Conservation (phyloP, 2,113 vertebrate species). For the mouse (Mus musculus) region DNA sequence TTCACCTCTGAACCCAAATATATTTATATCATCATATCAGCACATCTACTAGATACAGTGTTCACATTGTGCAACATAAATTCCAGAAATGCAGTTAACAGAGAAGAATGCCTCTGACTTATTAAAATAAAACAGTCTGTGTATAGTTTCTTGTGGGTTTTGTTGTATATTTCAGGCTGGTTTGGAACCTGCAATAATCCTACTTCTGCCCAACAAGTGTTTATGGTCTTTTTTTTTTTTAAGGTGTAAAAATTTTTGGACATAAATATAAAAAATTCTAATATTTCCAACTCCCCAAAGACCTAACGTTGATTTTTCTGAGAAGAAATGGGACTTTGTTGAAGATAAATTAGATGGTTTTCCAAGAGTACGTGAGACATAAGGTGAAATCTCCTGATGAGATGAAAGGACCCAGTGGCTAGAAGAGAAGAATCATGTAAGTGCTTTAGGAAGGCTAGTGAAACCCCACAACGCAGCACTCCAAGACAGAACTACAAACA, state of each 20-base stretch:
- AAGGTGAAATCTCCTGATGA: background rate
- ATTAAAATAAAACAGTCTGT: slow-evolving; percentile 8
- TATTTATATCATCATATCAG: slow-evolving; percentile 19
- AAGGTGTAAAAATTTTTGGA: slow-evolving; percentile 16
- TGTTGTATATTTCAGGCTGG: background rate
- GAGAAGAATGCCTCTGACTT: slow-evolving; percentile 19
- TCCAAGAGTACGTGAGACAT: background rate
- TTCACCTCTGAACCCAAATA: slow-evolving; percentile 24
- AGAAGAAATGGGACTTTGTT: slow-evolving; percentile 65
- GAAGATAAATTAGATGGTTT: slow-evolving; percentile 26
- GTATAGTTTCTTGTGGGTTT: background rate
- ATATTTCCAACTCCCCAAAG: background rate
- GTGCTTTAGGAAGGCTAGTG: slow-evolving; percentile 2
- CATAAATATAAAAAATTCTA: slow-evolving; percentile 34
- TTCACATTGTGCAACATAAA: slow-evolving; percentile 8
- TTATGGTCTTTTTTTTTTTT: slow-evolving; percentile 7
- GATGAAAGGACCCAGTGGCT: background rate
- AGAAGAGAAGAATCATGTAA: background rate
- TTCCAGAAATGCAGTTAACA: slow-evolving; percentile 27
- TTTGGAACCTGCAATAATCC: background rate
- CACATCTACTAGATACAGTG: background rate
- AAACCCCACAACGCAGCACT: background rate
- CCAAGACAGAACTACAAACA: background rate
- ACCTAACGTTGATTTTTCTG: slow-evolving; percentile 54
- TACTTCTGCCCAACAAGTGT: background rate